Base-by-base conservation (phyloP, 2,888 invertebrate genomes). In the Cerastoderma edule region DNA sequence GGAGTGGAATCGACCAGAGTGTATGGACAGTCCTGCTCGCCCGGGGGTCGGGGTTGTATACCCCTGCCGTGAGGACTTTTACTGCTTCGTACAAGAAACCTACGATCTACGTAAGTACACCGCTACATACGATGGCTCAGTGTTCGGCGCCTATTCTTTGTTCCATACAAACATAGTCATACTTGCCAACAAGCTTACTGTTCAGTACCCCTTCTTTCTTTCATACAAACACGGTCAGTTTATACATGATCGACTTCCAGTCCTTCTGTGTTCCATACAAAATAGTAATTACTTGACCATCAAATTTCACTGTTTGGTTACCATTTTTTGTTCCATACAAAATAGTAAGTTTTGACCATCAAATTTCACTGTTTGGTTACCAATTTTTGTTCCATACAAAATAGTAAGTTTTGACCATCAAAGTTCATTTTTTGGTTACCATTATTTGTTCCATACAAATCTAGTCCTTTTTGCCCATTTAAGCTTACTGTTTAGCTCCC, bases 71-170 rank as follows among this genome's bases (percentile, higher is more conserved):
- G 53, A 53, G 10, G 24, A 22, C 22, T 22, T 22, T 10, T 53
- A 22, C 19, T 53, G 53, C 24, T 53, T 53, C 24, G 24, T 24
- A 1, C 53, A 53, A 24, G 53, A 24, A 22, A 53, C 24, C 13
- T 53, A 53, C 16, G 53, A 53, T 8, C 22, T 53, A 53, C 22
- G 53, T 53, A 53, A 53, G 53, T 53, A 24, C 13, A 53, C n/a
- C 19, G 16, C 24, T 10, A 24, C 19, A 53, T 53, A 2, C 19
- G 13, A 5, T 10, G 24, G 53, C 24, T 53, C 24, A 22, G 53
- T 2, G 16, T 39, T 10, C 16, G 16, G 16, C 39, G 39, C 16
- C 39, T 16, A 8, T 10, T 16, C 8, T 10, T 16, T 16, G 39
- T 39, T 10, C 16, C 39, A 16, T 39, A 39, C 16, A 39, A 13